Percentiles rank a stretch among this genome's conserved stretches.
Evolutionary conservation across 2,888 invertebrate species (phyloP).

Genomic region (Drosophila nr. medialis): DNA sequence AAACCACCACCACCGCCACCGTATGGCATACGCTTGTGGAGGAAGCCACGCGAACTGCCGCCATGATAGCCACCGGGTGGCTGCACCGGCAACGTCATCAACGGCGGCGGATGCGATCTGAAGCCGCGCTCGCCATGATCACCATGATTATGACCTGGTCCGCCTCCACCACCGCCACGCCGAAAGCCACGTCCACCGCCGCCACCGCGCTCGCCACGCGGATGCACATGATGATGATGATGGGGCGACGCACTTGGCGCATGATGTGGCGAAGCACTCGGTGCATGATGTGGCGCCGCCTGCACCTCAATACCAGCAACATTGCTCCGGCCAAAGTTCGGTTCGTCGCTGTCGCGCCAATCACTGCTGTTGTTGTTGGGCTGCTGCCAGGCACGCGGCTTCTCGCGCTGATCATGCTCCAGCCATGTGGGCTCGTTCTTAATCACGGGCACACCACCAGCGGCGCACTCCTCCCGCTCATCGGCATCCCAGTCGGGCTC

Average conservation of each 20-base stretch:
- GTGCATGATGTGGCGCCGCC: constrained; percentile 14
- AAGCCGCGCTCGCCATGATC: constrained; percentile 76
- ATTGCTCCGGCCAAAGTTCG: constrained; percentile 51
- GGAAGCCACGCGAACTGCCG: constrained; percentile 75
- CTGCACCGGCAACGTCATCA: constrained; percentile 82
- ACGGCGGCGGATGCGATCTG: constrained; percentile 80
- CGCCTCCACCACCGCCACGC: constrained; percentile 67
- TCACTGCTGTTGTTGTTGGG: constrained; percentile 52
- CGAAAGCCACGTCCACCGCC: constrained; percentile 72
- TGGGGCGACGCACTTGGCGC: constrained; percentile 59
- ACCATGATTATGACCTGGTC: constrained; percentile 56
- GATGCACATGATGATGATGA: constrained; percentile 77
- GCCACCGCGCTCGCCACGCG: constrained; percentile 69
- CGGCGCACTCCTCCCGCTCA: constrained; percentile 68
- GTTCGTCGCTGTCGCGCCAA: constrained; percentile 78
- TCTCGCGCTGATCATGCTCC: constrained; percentile 78
- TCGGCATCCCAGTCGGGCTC: constrained; percentile 84
- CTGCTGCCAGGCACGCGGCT: constrained; percentile 72
- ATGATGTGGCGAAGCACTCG: constrained; percentile 43
- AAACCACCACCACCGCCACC: constrained; percentile 75
- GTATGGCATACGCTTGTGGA: constrained; percentile 83
- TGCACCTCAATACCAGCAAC: constrained; percentile 44
- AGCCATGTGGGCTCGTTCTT: constrained; percentile 69
- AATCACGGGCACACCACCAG: constrained; percentile 29
- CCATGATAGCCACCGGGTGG: constrained; percentile 76